Evolutionary conservation across 2,797 vertebrate species (phyloP).

Genomic region (Aldrovandia affinis): DNA sequence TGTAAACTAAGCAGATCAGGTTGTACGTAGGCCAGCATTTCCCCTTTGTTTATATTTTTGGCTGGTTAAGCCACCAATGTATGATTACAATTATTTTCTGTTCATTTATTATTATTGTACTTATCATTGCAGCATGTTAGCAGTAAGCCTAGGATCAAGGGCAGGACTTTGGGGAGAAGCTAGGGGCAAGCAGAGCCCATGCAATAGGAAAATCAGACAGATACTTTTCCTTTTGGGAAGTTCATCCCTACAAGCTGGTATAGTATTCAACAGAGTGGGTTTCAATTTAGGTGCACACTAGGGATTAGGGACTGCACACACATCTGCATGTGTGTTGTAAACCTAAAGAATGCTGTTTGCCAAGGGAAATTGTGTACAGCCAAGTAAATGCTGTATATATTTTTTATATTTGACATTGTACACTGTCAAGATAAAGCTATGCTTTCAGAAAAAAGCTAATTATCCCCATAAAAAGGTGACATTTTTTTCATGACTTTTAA

Average conservation of each 20-base stretch:
- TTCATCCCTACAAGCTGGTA: background rate
- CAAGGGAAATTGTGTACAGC: too few species aligned
- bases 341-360: too few species aligned
- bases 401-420: too few species aligned
- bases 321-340: too few species aligned
- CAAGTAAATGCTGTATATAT: too few species aligned
- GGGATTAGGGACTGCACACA: too few species aligned
- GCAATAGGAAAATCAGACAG: background rate
- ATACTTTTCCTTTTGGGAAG: background rate
- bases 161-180: background rate
- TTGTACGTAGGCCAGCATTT: slow-evolving; percentile 59
- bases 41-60: slow-evolving; percentile 36
- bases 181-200: background rate
- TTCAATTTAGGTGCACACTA: too few species aligned
- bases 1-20: slow-evolving; percentile 45
- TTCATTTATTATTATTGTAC: background rate
- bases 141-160: background rate
- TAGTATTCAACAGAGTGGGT: background rate
- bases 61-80: background rate
- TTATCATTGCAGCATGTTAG: background rate
- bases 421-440: too few species aligned
- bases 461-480: too few species aligned
- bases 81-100: background rate
- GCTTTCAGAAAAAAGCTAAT: too few species aligned
- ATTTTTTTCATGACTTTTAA: too few species aligned